A percentile compares a stretch with the other conserved stretches of the same genome.
These are phyloP conservation scores for Bothrops jararaca DNA, from an alignment of 2,113 vertebrate species.

Conservation along the genomic window DNA sequence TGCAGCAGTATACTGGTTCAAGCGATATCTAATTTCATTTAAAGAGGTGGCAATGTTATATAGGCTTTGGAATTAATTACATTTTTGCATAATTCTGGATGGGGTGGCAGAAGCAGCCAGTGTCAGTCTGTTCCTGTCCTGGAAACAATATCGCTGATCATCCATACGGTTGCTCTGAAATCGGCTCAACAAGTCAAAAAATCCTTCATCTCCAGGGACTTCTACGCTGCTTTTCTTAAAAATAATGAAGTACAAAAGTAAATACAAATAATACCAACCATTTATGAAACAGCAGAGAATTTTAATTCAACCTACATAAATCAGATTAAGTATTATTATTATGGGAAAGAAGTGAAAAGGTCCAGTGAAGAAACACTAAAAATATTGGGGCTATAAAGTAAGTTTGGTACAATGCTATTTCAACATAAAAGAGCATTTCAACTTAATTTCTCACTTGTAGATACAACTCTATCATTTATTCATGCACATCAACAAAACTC, in stretches of 20 bases:
- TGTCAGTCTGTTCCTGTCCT: slow-evolving; percentile 68
- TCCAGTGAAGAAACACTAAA: not conserved
- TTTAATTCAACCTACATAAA: not conserved
- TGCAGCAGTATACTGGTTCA: not conserved
- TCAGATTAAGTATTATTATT: not conserved
- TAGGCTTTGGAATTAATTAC: slow-evolving; percentile 62
- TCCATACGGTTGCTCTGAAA: slow-evolving; percentile 98
- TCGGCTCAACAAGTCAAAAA: slow-evolving; percentile 92
- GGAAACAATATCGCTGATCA: slow-evolving; percentile 87
- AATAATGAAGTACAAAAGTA: not conserved
- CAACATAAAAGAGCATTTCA: not conserved
- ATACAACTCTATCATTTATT: not conserved
- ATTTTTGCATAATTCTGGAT: slow-evolving; percentile 75
- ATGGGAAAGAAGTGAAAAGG: not conserved
- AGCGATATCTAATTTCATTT: not conserved
- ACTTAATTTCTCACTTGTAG: not conserved
- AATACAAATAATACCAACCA: not conserved
- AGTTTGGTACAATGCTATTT: not conserved
- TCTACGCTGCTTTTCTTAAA: slow-evolving; percentile 79
- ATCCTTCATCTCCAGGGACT: slow-evolving; percentile 85
- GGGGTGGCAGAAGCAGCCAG: slow-evolving; percentile 66
- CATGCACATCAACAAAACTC: not conserved
- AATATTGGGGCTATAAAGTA: not conserved
- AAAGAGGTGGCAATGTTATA: fast-evolving
- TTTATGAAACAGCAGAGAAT: not conserved